These are phyloP conservation scores for Philaenus spumarius DNA, from an alignment of 1,140 invertebrate species.

Conservation along the genomic window DNA sequence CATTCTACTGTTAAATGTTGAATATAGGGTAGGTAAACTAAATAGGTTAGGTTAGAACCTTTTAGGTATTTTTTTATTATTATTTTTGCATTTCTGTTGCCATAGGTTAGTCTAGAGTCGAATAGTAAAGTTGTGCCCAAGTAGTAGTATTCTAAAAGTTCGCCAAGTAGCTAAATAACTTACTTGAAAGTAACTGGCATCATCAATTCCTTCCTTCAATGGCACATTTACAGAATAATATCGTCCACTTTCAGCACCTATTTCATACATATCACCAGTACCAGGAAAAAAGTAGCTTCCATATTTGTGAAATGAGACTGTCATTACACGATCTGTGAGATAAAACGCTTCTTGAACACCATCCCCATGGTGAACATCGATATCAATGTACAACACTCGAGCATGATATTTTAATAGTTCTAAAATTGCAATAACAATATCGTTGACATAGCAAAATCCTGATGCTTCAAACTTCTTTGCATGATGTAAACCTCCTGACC, in stretches of 20 bases:
- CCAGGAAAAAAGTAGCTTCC: conserved; percentile 98
- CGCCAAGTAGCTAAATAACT: too few relatives aligned
- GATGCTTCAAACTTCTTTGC: conserved; percentile 99
- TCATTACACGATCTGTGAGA: conserved; percentile 97
- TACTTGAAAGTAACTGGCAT: conserved; percentile 50
- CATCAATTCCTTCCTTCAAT: conserved; percentile 54
- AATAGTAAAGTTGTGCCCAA: too few relatives aligned
- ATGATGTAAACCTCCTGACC: conserved; percentile 98
- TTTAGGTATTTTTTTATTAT: too few relatives aligned
- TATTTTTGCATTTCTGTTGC: too few relatives aligned
- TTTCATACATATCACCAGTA: conserved; percentile 97
- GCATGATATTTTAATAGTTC: conserved; percentile 94
- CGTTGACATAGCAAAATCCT: conserved; percentile 97
- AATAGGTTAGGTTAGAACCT: too few relatives aligned
- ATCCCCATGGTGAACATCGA: conserved; percentile 99
- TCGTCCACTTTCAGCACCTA: conserved; percentile 82
- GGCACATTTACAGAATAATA: conserved; percentile 67
- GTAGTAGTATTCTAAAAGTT: too few relatives aligned
- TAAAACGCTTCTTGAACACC: conserved; percentile 99
- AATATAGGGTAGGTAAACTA: too few relatives aligned
- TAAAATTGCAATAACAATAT: conserved; percentile 96
- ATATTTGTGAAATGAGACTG: conserved; percentile 98
- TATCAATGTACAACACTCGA: conserved; percentile 96
- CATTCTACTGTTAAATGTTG: too few relatives aligned
- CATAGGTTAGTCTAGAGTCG: too few relatives aligned